Base-by-base conservation (phyloP, 1,140 invertebrate species). In the Harlomillsia oculata region DNA sequence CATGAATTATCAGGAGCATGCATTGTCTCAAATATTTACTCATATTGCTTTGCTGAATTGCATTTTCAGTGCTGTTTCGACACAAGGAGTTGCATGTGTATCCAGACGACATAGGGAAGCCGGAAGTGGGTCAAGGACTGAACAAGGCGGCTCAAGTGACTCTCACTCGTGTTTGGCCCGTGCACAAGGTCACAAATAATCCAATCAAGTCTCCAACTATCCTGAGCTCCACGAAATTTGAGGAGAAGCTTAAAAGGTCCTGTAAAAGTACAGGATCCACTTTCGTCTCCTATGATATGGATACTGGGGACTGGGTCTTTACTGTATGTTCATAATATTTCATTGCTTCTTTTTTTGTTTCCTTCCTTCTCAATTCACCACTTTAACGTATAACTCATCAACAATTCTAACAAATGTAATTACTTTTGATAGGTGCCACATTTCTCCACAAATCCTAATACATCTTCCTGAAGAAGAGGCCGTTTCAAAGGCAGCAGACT, bases 381-480 rank as follows among this genome's bases (percentile, higher is more conserved):
- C 32, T 34, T 16, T 6, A 41, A 20, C 21, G 13, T 16, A 37
- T 23, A 5, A 16, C 11, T 9, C 39, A 50, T 29, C 44, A 23
- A 14, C 45, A 36, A 30, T 20, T 34, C 60, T 63, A 54, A 51
- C 14, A 23, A 8, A 43, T 54, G 26, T 26, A 21, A 23, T 6
- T 44, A 8, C n/a, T n/a, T n/a, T 48, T 71, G 69, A 18, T 68
- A 85, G 82, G 91, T 95, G 25, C 84, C 92, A 57, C 94, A 97
- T 74, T 98, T 97, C 72, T 96, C 92, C 1, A 97, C 97, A 69
- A 97, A 98, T 2, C 73, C 96, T 6, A 83, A 84, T 53, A 92
- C 95, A n/a, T n/a, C n/a, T n/a, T 66, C 87, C 85, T 0, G 89
- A 94, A 68, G 88, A 92, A 59, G 89, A 91, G 34, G 83, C 85